Conservation (phyloP, 2,888 invertebrate genomes). For the Diogma glabrata region DNA sequence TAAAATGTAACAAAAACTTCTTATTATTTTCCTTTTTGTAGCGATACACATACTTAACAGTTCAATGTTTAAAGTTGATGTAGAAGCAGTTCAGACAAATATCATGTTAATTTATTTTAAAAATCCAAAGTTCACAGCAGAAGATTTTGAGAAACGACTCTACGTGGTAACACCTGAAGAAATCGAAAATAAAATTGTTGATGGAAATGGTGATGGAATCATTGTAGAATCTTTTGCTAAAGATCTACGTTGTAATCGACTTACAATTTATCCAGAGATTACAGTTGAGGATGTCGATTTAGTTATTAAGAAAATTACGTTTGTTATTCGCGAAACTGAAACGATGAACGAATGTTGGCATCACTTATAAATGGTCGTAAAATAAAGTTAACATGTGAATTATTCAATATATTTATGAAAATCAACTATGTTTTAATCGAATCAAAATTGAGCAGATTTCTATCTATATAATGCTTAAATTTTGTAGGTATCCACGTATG, state of each 20-base stretch:
- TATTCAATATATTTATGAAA: too few species aligned
- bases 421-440: too few species aligned
- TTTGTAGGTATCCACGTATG: too few species aligned
- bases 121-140: slow-evolving; percentile 41
- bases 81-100: slow-evolving; percentile 55
- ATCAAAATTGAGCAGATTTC: too few species aligned
- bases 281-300: slow-evolving; percentile 51
- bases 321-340: slow-evolving; percentile 55
- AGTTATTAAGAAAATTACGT: slow-evolving; percentile 57
- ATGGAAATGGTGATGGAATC: slow-evolving; percentile 33
- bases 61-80: slow-evolving; percentile 49
- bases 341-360: too few species aligned
- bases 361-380: too few species aligned
- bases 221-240: slow-evolving; percentile 49
- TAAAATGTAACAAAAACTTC: too few species aligned
- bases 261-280: slow-evolving; percentile 62
- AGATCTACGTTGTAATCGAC: slow-evolving; percentile 46
- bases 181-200: slow-evolving; percentile 40
- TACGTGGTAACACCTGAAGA: slow-evolving; percentile 37
- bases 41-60: slow-evolving; percentile 50
- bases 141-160: slow-evolving; percentile 43
- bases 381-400: too few species aligned
- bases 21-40: slow-evolving; percentile 22
- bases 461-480: too few species aligned
- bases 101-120: slow-evolving; percentile 57